A percentile compares a stretch with the other conserved stretches of the same genome.
Conservation (phyloP, 1,140 invertebrate species). For the Oppia nitens region DNA sequence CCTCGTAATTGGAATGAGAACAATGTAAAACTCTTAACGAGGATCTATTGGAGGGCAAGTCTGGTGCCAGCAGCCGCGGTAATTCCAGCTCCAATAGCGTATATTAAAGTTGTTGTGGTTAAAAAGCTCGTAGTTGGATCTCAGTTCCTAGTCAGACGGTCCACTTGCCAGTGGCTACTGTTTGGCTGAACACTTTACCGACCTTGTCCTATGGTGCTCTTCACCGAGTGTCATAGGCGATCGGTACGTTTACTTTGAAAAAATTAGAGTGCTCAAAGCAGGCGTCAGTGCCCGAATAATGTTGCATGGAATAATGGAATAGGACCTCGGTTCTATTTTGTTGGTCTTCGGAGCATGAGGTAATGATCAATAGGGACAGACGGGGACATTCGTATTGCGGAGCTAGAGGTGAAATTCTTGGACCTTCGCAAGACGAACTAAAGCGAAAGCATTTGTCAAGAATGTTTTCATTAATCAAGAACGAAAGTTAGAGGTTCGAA, state of each 20-base stretch:
- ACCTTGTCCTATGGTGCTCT: conserved; percentile 26
- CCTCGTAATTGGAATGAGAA: conserved; percentile 71
- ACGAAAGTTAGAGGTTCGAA: conserved; percentile 66
- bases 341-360: conserved; percentile 38
- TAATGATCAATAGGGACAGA: conserved; percentile 46
- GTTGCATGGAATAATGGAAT: conserved; percentile 64
- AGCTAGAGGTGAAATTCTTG: conserved; percentile 50
- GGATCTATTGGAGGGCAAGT: conserved; percentile 75
- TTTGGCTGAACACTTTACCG: conserved; percentile 11
- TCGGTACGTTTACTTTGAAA: conserved; percentile 50
- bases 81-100: conserved; percentile 78
- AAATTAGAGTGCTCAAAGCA: conserved; percentile 47
- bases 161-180: conserved; percentile 27
- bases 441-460: conserved; percentile 63
- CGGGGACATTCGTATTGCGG: conserved; percentile 35
- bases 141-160: conserved; percentile 29
- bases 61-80: conserved; percentile 51
- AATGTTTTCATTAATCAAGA: conserved; percentile 67
- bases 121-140: conserved; percentile 33
- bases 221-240: conserved; percentile 28
- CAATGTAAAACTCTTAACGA: conserved; percentile 75
- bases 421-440: conserved; percentile 57
- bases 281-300: conserved; percentile 36
- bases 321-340: conserved; percentile 55
- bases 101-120: conserved; percentile 51